Evolutionary conservation across 37 sponge, comb jelly and placozoan genomes (phyloP), one percentile per base, ranked within the genome.

Genomic region (Halisarca cf. caerulea): DNA sequence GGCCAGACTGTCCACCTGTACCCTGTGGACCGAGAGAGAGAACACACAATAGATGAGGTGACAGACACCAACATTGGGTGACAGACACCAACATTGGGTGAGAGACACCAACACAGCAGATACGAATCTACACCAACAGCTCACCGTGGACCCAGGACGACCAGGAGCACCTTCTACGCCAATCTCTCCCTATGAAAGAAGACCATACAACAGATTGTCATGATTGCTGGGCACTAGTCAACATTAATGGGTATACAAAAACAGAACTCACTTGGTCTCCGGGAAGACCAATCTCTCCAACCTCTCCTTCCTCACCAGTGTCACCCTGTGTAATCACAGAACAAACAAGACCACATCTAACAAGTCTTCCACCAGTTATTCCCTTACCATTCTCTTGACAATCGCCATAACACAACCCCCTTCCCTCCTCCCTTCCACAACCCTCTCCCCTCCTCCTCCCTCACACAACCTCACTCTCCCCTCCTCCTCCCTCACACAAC

Each of bases 211-310:
- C 0, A 32, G 3, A 27, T 34, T 34, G 23, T 45, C 66, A 42
- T 69, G 54, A 82, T 36, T n/a, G 59, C 18, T 23, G 25, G 3
- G 58, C 32, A 32, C 25, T 30, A 4, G 84, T 25, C 40, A 44
- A 9, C 34, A 51, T 14, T 25, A 54, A 54, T 55, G 80, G 9
- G 5, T 36, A 11, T 27, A 0, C 23, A 18, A 23, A 57, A 54
- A 54, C 51, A 17, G 15, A 38, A 77, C 93, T 82, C 57, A 92
- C 92, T n/a, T 72, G 88, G 24, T 66, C 82, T 84, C 94, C 94
- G 28, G 72, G 53, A 41, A 37, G 25, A 11, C 94, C 94, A 44
- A 59, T 35, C 0, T 45, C 62, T 43, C 94, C 94, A 47, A 40
- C 32, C 2, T 15, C 72, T 39, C 94, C 94, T 79, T 73, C 83